Evolutionary conservation across 92 coral and sea anemone genomes (phyloP), one percentile per base, ranked within the genome.

Genomic region (Phenganax marumi): DNA sequence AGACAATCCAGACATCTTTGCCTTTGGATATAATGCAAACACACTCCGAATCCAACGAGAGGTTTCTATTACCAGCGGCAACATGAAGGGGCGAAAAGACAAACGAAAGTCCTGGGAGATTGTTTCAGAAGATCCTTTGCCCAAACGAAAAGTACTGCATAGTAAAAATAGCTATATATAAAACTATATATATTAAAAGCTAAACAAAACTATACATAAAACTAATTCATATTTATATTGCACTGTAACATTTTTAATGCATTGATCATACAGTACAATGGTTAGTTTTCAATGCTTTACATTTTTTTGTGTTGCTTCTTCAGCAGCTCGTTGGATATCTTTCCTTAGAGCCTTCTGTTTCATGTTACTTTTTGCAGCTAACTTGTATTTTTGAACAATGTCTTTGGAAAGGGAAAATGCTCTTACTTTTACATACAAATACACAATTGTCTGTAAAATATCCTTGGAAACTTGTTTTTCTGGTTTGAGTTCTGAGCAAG

Each of bases 31-130:
- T 43, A 86, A 81, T 53, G 72, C 80, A 75, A 86, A 86, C 62
- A 81, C 81, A 56, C 72, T 86, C 18, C 57, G 75, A 14, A 75
- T 86, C 47, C 89, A 86, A 72, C 49, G 75, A 14, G 77, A 53
- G 58, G 73, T 86, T 39, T 85, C 82, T 74, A 22, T 77, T 46
- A 77, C 57, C 66, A 79, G 80, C 69, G 89, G 85, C 48, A 86
- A 86, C 74, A 86, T 79, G 49, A 71, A 75, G 50, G 89, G 86
- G 52, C 80, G 89, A 52, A 86, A 68, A 56, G 86, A 83, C 81
- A 83, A 65, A 83, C 53, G 65, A 49, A 72, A 70, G 49, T 58
- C 79, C 16, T 85, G 80, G 85, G 76, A 26, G 24, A 81, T 70
- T 63, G 85, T 85, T 79, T 49, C 85, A 55, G 62, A 80, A 78